phyloP scores from a whole-genome alignment of 2,888 invertebrate species.

The Agriotes lineatus region DNA sequence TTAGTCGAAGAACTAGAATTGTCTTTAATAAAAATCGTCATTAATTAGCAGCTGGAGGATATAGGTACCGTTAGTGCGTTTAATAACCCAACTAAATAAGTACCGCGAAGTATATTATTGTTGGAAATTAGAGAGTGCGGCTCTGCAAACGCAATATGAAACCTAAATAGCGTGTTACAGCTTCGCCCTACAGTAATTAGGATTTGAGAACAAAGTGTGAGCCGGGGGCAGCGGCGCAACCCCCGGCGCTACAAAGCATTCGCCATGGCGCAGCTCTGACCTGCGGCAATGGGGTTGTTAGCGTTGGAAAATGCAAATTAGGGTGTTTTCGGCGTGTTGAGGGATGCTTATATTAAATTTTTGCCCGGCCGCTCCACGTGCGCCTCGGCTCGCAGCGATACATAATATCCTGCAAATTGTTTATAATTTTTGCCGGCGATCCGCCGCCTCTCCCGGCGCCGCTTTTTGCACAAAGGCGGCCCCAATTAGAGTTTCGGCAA shows the following conservation, averaged over 20 bases:
- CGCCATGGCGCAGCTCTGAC: constrained; percentile 40
- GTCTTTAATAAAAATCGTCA: no score
- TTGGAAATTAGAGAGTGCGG: constrained; percentile 46
- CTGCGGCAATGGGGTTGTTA: constrained; percentile 46
- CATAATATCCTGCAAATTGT: not conserved
- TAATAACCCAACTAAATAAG: constrained; percentile 30
- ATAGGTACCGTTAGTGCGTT: constrained; percentile 16
- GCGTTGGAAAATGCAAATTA: constrained; percentile 51
- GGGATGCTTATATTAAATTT: constrained; percentile 51
- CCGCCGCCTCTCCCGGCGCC: not conserved
- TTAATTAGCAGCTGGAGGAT: no score
- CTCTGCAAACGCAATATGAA: constrained; percentile 55
- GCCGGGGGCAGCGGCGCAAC: constrained; percentile 48
- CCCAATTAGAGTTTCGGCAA: constrained; percentile 37
- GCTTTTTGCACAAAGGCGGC: constrained; percentile 21
- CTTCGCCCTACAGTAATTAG: constrained; percentile 58
- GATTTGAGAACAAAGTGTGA: constrained; percentile 60
- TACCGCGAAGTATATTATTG: constrained; percentile 36
- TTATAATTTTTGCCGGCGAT: constrained; percentile 21
- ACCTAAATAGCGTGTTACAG: constrained; percentile 54
- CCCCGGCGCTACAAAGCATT: constrained; percentile 40
- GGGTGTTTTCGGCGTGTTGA: constrained; percentile 43
- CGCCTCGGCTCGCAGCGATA: no score
- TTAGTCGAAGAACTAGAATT: no score
- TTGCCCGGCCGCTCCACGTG: constrained; percentile 27